Percentiles rank a stretch among this genome's conserved stretches.
Evolutionary conservation across 2,888 invertebrate genomes (phyloP).

Genomic region (Gastracanthus pulcherrimus): DNA sequence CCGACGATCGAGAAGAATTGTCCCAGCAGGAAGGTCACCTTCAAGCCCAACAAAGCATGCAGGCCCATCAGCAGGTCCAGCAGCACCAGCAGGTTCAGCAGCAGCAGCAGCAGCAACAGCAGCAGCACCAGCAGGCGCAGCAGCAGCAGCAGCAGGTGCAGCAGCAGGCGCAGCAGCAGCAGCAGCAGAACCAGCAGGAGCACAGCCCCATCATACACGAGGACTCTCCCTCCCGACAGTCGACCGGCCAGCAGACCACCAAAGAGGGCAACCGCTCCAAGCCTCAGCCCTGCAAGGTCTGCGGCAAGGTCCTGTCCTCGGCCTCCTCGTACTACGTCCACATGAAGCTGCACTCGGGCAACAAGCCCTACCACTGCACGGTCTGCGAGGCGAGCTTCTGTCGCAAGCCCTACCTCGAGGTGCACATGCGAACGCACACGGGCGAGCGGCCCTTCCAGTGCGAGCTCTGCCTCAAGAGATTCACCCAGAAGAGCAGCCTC

Average conservation of each 20-base stretch:
- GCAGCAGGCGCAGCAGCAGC: slow-evolving; percentile 73
- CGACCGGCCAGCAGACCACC: slow-evolving; percentile 73
- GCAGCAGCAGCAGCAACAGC: slow-evolving; percentile 66
- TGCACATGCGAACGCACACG: slow-evolving; percentile 89
- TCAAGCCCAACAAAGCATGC: slow-evolving; percentile 74
- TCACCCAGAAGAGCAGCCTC: slow-evolving; percentile 89
- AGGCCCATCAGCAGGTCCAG: slow-evolving; percentile 67
- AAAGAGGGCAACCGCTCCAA: slow-evolving; percentile 81
- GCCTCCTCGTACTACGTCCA: slow-evolving; percentile 90
- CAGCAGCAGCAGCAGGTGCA: slow-evolving; percentile 75
- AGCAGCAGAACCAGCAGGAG: slow-evolving; percentile 64
- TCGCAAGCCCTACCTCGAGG: slow-evolving; percentile 89
- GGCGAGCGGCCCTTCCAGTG: slow-evolving; percentile 88
- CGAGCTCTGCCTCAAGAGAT: slow-evolving; percentile 86
- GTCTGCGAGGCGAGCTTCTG: slow-evolving; percentile 89
- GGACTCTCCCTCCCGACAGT: slow-evolving; percentile 71
- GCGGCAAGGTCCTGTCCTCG: slow-evolving; percentile 87
- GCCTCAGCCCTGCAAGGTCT: slow-evolving; percentile 88
- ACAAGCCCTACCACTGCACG: slow-evolving; percentile 89
- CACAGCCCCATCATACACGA: slow-evolving; percentile 56
- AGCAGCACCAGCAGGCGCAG: slow-evolving; percentile 70
- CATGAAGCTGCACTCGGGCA: slow-evolving; percentile 89
- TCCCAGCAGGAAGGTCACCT: slow-evolving; percentile 75
- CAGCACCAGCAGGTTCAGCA: slow-evolving; percentile 78
- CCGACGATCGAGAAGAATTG: slow-evolving; percentile 75